Evolutionary conservation across 2,113 vertebrate species (phyloP).

Genomic region (Aptenodytes forsteri): DNA sequence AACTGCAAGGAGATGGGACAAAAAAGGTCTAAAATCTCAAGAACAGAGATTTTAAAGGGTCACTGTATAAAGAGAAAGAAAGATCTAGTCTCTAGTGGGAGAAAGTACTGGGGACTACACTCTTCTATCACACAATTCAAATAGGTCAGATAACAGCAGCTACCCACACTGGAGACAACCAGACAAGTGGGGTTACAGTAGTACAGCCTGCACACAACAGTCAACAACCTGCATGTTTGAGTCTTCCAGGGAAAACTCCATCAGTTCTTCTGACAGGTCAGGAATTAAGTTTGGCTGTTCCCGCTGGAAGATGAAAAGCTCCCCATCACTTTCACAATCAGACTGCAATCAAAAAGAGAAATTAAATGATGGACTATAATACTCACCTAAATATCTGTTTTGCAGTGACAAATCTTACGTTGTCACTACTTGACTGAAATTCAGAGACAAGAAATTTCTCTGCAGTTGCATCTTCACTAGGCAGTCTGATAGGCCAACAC

Average conservation of each 20-base stretch:
- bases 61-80: background rate
- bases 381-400: background rate
- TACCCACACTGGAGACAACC: background rate
- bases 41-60: background rate
- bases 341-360: slow-evolving; percentile 62
- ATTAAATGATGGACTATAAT: background rate
- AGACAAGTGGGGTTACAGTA: background rate
- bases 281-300: slow-evolving; percentile 68
- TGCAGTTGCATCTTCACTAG: background rate
- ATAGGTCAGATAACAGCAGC: background rate
- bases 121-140: background rate
- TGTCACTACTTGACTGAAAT: background rate
- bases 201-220: background rate
- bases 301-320: slow-evolving; percentile 77
- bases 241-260: slow-evolving; percentile 52
- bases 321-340: slow-evolving; percentile 71
- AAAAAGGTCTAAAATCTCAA: background rate
- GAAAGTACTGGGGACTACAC: background rate
- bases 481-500: background rate
- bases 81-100: background rate
- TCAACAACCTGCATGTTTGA: slow-evolving; percentile 52
- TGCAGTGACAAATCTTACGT: background rate
- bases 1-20: background rate
- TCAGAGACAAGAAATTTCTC: background rate
- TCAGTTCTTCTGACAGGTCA: slow-evolving; percentile 64